Conservation (phyloP, 2,888 invertebrate species). For the Nasonia oneida region DNA sequence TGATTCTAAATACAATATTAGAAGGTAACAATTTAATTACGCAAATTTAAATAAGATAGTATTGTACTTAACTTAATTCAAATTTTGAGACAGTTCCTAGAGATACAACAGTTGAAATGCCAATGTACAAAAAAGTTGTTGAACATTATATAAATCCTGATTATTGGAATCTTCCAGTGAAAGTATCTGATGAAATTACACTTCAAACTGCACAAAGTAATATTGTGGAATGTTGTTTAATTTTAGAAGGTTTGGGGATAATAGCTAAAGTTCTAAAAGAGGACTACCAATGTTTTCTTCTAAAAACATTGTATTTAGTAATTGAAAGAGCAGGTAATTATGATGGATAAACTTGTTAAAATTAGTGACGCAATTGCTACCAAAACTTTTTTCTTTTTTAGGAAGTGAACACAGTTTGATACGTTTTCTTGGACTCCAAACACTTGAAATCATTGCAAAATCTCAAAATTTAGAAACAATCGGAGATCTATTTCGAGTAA, state of each 20-base stretch:
- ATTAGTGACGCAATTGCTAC: neutral
- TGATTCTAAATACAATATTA: conserved; percentile 82
- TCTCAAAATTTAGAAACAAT: conserved; percentile 82
- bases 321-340: conserved; percentile 86
- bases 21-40: conserved; percentile 76
- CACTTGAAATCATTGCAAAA: conserved; percentile 82
- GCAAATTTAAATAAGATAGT: conserved; percentile 10
- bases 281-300: conserved; percentile 82
- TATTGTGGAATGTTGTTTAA: conserved; percentile 84
- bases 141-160: conserved; percentile 71
- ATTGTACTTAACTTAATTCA: conserved; percentile 1
- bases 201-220: conserved; percentile 82
- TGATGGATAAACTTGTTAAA: neutral
- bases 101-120: conserved; percentile 40
- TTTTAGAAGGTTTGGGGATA: conserved; percentile 86
- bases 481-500: conserved; percentile 83
- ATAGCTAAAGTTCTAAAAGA: conserved; percentile 81
- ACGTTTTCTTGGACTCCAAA: conserved; percentile 82
- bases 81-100: conserved; percentile 64
- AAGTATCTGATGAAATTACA: conserved; percentile 67
- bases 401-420: conserved; percentile 85
- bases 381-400: conserved; percentile 71
- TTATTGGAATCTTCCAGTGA: conserved; percentile 73
- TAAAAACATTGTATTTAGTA: conserved; percentile 85
- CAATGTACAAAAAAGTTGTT: conserved; percentile 71